These are phyloP conservation scores for Apamea sordens DNA, from an alignment of 2,888 invertebrate species.

Conservation along the genomic window DNA sequence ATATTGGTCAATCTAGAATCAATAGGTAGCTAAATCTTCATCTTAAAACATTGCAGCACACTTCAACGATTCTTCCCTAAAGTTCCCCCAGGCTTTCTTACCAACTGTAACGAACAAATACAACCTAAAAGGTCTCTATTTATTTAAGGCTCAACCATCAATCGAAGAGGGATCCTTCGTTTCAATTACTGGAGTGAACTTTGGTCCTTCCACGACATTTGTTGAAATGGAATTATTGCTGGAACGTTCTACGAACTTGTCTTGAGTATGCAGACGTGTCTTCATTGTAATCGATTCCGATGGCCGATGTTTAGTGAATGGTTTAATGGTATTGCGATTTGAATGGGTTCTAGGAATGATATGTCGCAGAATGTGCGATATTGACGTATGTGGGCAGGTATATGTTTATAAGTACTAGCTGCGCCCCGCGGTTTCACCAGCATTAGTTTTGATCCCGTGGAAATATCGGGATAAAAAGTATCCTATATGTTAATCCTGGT, in stretches of 20 bases:
- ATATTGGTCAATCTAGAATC: neutral
- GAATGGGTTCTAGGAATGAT: constrained; percentile 32
- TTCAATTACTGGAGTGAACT: constrained; percentile 53
- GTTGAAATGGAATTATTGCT: constrained; percentile 31
- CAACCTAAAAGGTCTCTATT: constrained; percentile 32
- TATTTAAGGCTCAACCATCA: constrained; percentile 37
- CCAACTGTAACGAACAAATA: constrained; percentile 37
- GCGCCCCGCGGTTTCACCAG: too few species aligned
- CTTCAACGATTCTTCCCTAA: neutral
- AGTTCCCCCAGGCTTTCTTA: constrained; percentile 16
- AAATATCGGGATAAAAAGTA: too few species aligned
- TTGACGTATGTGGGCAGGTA: neutral
- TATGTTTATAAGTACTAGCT: too few species aligned
- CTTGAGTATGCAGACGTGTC: constrained; percentile 32
- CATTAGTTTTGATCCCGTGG: too few species aligned
- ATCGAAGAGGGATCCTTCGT: constrained; percentile 32
- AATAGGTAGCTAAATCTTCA: too few species aligned
- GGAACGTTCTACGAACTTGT: constrained; percentile 36
- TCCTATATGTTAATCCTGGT: too few species aligned
- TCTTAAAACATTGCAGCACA: neutral
- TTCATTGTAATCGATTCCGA: constrained; percentile 56
- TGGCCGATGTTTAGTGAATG: constrained; percentile 51
- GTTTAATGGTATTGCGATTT: constrained; percentile 40
- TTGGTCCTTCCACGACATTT: constrained; percentile 31
- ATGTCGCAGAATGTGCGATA: constrained; percentile 9